A percentile compares a stretch with the other conserved stretches of the same genome.
These are phyloP conservation scores for Mastomys coucha DNA, from an alignment of 2,113 vertebrate genomes.

Conservation along the genomic window DNA sequence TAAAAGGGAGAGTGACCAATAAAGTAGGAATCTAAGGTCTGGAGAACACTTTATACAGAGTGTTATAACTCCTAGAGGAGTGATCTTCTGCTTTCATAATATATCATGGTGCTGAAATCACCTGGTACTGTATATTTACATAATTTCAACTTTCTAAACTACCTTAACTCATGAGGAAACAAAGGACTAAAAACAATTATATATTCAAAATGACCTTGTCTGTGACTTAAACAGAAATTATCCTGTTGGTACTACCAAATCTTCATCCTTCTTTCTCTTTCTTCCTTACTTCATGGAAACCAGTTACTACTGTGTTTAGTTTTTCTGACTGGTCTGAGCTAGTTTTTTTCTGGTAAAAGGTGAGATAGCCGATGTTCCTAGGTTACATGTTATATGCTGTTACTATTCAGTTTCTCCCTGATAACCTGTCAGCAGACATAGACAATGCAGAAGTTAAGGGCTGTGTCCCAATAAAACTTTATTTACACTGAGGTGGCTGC, in stretches of 20 bases:
- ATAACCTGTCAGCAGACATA: neutral
- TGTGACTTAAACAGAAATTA: conserved; percentile 5
- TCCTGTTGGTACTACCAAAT: neutral
- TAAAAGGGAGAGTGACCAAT: conserved; percentile 5
- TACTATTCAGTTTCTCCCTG: neutral
- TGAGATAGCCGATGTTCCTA: neutral
- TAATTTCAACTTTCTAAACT: conserved; percentile 36
- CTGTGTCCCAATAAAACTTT: neutral
- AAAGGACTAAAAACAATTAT: neutral
- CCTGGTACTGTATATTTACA: conserved; percentile 14
- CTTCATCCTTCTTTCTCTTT: neutral
- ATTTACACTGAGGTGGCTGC: neutral
- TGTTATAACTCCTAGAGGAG: neutral
- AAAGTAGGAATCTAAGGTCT: neutral
- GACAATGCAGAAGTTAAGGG: neutral
- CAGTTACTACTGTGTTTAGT: neutral
- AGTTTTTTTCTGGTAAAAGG: neutral
- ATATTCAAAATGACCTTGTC: neutral
- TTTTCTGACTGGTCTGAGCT: neutral
- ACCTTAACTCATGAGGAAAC: neutral
- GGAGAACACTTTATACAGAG: neutral
- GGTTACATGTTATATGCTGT: neutral
- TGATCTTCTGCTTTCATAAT: conserved; percentile 23
- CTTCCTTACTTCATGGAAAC: neutral
- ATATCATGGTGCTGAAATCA: neutral